phyloP scores from a whole-genome alignment of 2,113 vertebrate species.

The Gymnobelideus leadbeateri region DNA sequence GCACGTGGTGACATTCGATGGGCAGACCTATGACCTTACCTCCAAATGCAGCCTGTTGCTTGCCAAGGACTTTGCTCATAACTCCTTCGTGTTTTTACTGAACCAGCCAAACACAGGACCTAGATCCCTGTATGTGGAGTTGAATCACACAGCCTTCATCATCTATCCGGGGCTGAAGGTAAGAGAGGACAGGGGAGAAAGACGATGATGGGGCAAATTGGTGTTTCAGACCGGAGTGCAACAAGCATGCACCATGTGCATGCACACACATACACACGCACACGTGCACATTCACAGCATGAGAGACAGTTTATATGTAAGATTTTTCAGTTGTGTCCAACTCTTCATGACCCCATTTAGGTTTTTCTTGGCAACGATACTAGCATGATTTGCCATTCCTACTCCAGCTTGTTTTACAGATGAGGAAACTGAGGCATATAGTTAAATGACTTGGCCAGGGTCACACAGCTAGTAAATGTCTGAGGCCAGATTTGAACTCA shows the following conservation, averaged over 20 bases:
- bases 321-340: neutral
- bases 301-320: too few relatives aligned
- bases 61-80: constrained; percentile 83
- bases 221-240: neutral
- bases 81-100: constrained; percentile 84
- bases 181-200: neutral
- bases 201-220: neutral
- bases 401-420: neutral
- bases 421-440: neutral
- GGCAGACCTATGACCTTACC: constrained; percentile 85
- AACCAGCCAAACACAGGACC: constrained; percentile 63
- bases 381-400: neutral
- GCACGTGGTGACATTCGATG: constrained; percentile 89
- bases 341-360: neutral
- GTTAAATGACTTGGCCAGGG: neutral
- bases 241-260: too few relatives aligned
- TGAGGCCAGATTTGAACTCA: neutral
- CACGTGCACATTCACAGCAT: too few relatives aligned
- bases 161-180: constrained; percentile 87
- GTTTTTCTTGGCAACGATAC: neutral
- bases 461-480: neutral
- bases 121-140: constrained; percentile 80
- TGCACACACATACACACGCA: too few relatives aligned
- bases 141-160: constrained; percentile 80
- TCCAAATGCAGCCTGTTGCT: constrained; percentile 87